Conservation (phyloP, 2,888 invertebrate species). For the Chrysodeixis includens region DNA sequence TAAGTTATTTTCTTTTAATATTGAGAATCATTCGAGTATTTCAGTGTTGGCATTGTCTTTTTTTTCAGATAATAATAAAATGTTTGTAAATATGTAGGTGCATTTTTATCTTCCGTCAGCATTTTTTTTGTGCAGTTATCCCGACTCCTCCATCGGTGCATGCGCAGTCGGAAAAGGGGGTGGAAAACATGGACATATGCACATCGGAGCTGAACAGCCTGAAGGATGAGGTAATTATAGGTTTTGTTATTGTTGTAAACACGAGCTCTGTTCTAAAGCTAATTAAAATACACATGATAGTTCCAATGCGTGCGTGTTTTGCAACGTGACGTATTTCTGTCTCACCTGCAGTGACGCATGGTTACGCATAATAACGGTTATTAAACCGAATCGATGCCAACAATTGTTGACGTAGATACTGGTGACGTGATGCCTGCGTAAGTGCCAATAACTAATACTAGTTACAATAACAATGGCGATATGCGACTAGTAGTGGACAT, state of each 20-base stretch:
- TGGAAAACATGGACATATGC: constrained; percentile 66
- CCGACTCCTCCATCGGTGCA: constrained; percentile 52
- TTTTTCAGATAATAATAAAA: constrained; percentile 63
- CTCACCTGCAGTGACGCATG: neutral
- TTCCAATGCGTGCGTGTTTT: constrained; percentile 17
- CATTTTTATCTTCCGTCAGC: constrained; percentile 68
- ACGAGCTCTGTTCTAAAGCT: constrained; percentile 6
- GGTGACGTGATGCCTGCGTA: constrained; percentile 10
- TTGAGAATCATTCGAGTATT: constrained; percentile 42
- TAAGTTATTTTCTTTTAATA: constrained; percentile 46
- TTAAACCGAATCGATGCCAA: constrained; percentile 12
- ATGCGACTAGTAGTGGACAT: neutral
- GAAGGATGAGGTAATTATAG: constrained; percentile 65
- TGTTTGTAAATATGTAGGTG: constrained; percentile 43
- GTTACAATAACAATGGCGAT: neutral
- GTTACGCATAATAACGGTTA: constrained; percentile 7
- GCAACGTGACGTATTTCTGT: constrained; percentile 23
- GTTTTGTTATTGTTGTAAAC: neutral
- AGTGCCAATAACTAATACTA: constrained; percentile 24
- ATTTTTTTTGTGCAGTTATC: constrained; percentile 70
- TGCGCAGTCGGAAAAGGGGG: constrained; percentile 55
- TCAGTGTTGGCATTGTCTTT: constrained; percentile 44
- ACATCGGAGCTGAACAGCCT: constrained; percentile 47
- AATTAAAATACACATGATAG: neutral
- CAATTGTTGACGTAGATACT: constrained; percentile 14